Evolutionary conservation across 2,888 invertebrate genomes (phyloP).

Genomic region (Hipparchia semele): DNA sequence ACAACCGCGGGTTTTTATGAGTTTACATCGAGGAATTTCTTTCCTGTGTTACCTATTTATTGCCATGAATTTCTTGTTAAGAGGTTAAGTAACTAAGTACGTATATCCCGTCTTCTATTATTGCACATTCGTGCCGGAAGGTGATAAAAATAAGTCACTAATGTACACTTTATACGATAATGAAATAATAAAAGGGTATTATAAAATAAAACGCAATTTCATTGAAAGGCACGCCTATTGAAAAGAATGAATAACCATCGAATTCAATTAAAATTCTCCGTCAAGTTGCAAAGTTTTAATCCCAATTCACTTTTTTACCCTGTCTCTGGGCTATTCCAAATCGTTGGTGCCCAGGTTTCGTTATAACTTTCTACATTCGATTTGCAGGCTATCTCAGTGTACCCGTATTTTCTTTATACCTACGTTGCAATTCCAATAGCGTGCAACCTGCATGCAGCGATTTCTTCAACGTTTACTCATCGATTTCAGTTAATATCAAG

Average conservation of each 20-base stretch:
- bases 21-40: too few species aligned
- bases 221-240: conserved; percentile 12
- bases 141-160: too few species aligned
- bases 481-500: conserved; percentile 8
- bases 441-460: conserved; percentile 14
- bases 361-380: conserved; percentile 11
- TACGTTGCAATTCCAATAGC: conserved; percentile 16
- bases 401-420: conserved; percentile 10
- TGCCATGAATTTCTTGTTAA: too few species aligned
- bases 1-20: too few species aligned
- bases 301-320: neutral
- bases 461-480: conserved; percentile 18
- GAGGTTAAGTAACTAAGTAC: too few species aligned
- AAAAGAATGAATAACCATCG: conserved; percentile 21
- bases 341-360: neutral
- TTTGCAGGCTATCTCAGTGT: conserved; percentile 2
- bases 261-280: conserved; percentile 23
- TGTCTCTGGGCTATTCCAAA: neutral
- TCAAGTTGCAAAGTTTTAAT: conserved; percentile 15
- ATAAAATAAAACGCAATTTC: neutral
- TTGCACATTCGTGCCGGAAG: too few species aligned
- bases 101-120: too few species aligned
- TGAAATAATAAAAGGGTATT: neutral
- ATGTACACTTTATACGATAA: conserved; percentile 38
- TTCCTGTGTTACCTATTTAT: too few species aligned